Evolutionary conservation across 1,140 invertebrate species (phyloP).

Genomic region (Reticulitermes speratus): DNA sequence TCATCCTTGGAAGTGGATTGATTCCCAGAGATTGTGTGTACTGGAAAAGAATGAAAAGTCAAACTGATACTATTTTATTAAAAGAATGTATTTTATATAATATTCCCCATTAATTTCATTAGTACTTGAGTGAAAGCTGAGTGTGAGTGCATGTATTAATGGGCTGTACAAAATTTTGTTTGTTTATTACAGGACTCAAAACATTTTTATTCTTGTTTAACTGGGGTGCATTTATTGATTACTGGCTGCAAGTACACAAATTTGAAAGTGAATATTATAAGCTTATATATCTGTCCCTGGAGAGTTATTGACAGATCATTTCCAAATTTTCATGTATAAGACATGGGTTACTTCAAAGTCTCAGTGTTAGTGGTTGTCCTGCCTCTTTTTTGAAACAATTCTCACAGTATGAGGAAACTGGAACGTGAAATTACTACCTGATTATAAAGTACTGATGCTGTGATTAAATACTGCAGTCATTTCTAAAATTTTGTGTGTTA

Average conservation of each 20-base stretch:
- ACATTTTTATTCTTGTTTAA: not conserved
- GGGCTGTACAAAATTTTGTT: not conserved
- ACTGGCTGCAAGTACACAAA: not conserved
- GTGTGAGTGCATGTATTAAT: not conserved
- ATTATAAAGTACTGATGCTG: not conserved
- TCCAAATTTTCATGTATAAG: not conserved
- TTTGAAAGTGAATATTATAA: not conserved
- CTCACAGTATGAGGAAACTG: not conserved
- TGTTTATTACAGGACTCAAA: not conserved
- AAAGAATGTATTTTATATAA: constrained; percentile 18
- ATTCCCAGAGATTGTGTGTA: not conserved
- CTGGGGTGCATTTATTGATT: no score
- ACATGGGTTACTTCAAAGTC: not conserved
- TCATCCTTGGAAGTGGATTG: not conserved
- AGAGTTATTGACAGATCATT: not conserved
- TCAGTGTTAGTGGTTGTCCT: not conserved
- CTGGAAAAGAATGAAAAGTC: constrained; percentile 1
- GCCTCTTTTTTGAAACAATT: not conserved
- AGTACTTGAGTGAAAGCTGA: not conserved
- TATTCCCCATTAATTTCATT: not conserved
- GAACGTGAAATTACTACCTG: not conserved
- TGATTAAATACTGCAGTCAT: not conserved
- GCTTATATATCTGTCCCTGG: not conserved
- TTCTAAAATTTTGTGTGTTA: not conserved
- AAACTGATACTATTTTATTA: constrained; percentile 15